Conservation (phyloP, 2,113 vertebrate genomes). For the Willisornis vidua region DNA sequence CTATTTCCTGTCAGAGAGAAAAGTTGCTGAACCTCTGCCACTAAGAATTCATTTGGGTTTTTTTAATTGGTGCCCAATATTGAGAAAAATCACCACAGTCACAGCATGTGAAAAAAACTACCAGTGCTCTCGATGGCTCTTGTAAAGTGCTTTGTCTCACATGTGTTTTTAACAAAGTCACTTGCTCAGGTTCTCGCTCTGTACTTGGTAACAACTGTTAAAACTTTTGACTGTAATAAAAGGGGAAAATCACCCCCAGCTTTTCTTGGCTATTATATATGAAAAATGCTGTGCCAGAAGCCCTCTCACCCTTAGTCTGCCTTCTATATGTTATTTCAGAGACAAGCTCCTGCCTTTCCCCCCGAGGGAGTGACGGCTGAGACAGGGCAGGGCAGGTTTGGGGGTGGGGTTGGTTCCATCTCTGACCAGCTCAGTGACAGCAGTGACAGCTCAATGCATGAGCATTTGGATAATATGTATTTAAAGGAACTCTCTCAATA, state of each 20-base stretch:
- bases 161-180: not conserved
- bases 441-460: not conserved
- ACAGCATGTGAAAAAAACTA: not conserved
- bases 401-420: not conserved
- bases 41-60: not conserved
- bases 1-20: not conserved
- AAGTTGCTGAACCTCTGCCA: not conserved
- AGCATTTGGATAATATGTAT: not conserved
- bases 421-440: not conserved
- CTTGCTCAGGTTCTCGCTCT: not conserved
- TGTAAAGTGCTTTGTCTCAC: not conserved
- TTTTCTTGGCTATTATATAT: not conserved
- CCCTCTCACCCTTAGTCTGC: not conserved
- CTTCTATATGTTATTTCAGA: not conserved
- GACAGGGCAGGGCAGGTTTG: not conserved
- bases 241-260: not conserved
- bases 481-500: not conserved
- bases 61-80: not conserved
- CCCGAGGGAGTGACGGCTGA: fast-evolving
- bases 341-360: not conserved
- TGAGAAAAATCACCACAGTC: not conserved
- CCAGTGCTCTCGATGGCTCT: not conserved
- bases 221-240: not conserved
- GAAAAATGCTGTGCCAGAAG: not conserved
- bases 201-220: not conserved